Conservation (phyloP, 1,140 invertebrate genomes). For the Choristoneura fumiferana region DNA sequence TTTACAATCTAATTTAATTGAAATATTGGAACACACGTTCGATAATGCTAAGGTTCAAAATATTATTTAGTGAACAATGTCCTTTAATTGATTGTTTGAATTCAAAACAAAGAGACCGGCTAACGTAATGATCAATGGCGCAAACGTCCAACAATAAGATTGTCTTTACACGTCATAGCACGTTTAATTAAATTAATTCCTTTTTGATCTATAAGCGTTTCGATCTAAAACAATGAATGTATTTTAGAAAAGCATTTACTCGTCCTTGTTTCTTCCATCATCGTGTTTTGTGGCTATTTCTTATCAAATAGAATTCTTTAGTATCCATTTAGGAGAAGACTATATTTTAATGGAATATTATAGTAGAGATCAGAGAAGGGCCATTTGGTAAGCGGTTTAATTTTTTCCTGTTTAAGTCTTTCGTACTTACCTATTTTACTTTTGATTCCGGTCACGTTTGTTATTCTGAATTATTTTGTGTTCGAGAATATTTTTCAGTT, state of each 20-base stretch:
- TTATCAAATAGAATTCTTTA: conserved; percentile 12
- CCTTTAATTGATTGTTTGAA: too few relatives aligned
- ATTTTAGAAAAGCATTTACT: not conserved
- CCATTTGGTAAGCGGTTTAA: not conserved
- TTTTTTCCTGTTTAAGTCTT: not conserved
- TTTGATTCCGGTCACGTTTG: too few relatives aligned
- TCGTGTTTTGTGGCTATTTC: not conserved
- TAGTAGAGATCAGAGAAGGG: not conserved
- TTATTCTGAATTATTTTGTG: too few relatives aligned
- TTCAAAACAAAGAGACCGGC: too few relatives aligned
- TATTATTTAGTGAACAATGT: not conserved
- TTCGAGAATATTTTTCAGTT: too few relatives aligned
- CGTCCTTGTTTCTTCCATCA: not conserved
- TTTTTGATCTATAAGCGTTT: not conserved
- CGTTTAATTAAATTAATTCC: not conserved
- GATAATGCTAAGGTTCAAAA: not conserved
- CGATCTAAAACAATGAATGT: not conserved
- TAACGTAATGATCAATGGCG: too few relatives aligned
- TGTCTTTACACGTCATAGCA: too few relatives aligned
- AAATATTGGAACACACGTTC: not conserved
- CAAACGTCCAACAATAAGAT: too few relatives aligned
- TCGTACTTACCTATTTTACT: not conserved
- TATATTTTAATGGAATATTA: conserved; percentile 9
- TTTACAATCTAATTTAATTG: not conserved
- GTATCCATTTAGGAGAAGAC: not conserved